Percentiles rank a stretch among this genome's conserved stretches.
phyloP scores from a whole-genome alignment of 1,140 invertebrate genomes.

The Aphis craccivora region DNA sequence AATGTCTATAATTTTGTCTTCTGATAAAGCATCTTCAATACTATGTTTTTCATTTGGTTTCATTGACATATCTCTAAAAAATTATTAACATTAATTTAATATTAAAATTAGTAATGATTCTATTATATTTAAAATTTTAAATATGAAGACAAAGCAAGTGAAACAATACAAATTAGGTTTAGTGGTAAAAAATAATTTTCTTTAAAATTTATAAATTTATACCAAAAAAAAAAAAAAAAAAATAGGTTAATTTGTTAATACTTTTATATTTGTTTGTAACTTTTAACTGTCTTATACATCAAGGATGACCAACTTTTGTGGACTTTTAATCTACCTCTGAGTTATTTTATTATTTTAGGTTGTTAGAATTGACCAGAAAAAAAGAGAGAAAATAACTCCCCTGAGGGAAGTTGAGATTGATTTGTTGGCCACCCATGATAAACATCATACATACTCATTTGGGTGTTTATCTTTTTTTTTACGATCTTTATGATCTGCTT shows the following conservation, averaged over 20 bases:
- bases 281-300: neutral
- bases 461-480: slow-evolving; percentile 15
- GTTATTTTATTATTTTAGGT: too few relatives aligned
- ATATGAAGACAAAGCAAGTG: neutral
- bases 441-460: slow-evolving; percentile 31
- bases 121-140: neutral
- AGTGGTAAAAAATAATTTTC: too few relatives aligned
- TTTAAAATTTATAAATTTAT: too few relatives aligned
- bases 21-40: slow-evolving; percentile 27
- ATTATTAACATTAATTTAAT: neutral
- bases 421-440: too few relatives aligned
- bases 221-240: too few relatives aligned
- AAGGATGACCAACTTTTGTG: too few relatives aligned
- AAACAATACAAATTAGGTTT: too few relatives aligned
- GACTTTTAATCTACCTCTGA: too few relatives aligned
- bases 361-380: too few relatives aligned
- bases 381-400: too few relatives aligned
- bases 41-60: slow-evolving; percentile 23
- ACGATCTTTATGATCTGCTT: neutral
- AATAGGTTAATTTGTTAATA: too few relatives aligned
- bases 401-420: too few relatives aligned
- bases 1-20: slow-evolving; percentile 20
- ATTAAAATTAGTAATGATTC: neutral
- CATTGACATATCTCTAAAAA: slow-evolving; percentile 24
- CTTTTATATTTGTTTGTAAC: neutral